phyloP scores from a whole-genome alignment of 2,888 invertebrate genomes.

The Cephus spinipes region DNA sequence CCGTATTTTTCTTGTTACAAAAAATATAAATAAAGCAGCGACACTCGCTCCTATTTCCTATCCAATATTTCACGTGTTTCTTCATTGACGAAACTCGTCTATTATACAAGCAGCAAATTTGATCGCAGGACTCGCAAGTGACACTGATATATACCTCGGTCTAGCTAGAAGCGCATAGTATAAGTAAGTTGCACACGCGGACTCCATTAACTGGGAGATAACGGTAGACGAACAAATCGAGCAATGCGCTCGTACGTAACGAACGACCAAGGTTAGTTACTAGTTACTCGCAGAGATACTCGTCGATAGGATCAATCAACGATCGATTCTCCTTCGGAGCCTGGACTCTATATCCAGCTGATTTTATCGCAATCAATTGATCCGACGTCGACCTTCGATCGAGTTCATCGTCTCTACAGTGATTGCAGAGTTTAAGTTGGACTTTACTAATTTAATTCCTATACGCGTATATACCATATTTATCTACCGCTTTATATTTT shows the following conservation, averaged over 20 bases:
- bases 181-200: neutral
- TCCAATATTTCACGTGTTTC: neutral
- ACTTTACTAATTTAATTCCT: slow-evolving; percentile 1
- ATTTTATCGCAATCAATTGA: slow-evolving; percentile 3
- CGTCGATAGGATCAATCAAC: slow-evolving; percentile 1
- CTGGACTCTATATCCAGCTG: neutral
- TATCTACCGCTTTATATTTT: neutral
- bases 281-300: neutral
- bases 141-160: neutral
- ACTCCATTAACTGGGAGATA: slow-evolving; percentile 4
- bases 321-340: neutral
- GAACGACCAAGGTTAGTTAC: slow-evolving; percentile 13
- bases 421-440: neutral
- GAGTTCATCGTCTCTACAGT: neutral
- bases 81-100: neutral
- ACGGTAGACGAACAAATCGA: slow-evolving; percentile 10
- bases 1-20: neutral
- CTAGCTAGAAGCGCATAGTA: neutral
- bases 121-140: too few species aligned
- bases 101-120: neutral
- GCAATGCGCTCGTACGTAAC: neutral
- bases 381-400: slow-evolving; percentile 1
- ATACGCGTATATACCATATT: neutral
- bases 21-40: neutral
- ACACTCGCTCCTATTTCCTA: neutral